These are phyloP conservation scores for Meiosimyza platycephala DNA, from an alignment of 2,888 invertebrate genomes.

Conservation along the genomic window DNA sequence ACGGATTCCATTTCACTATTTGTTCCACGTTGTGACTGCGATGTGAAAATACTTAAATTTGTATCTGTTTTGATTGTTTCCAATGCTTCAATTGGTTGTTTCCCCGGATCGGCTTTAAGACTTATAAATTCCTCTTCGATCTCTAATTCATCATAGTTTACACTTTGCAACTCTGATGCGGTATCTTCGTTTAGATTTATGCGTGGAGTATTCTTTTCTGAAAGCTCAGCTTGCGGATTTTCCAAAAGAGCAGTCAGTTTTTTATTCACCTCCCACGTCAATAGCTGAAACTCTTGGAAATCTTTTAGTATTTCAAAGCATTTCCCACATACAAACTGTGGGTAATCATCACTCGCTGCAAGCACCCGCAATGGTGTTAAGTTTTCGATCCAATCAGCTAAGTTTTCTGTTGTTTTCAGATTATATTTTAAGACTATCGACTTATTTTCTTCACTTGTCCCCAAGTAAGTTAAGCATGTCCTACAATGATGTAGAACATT, in stretches of 20 bases:
- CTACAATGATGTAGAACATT: conserved; percentile 39
- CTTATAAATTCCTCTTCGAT: too few relatives aligned
- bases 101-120: too few relatives aligned
- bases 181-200: too few relatives aligned
- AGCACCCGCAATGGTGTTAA: too few relatives aligned
- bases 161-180: too few relatives aligned
- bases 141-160: too few relatives aligned
- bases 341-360: conserved; percentile 17
- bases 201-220: too few relatives aligned
- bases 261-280: conserved; percentile 35
- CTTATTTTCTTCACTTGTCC: conserved; percentile 7
- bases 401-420: conserved; percentile 31
- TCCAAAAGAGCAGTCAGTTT: conserved; percentile 31
- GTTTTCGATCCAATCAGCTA: conserved; percentile 32
- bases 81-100: too few relatives aligned
- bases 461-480: conserved; percentile 35
- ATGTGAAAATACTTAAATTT: too few relatives aligned
- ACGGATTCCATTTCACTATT: too few relatives aligned
- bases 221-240: background rate
- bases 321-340: conserved; percentile 36
- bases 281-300: conserved; percentile 35
- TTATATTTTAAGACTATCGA: conserved; percentile 19
- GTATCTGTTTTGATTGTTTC: too few relatives aligned
- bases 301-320: conserved; percentile 38
- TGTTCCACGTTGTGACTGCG: too few relatives aligned